Base-by-base conservation (phyloP, 1,140 invertebrate genomes). In the Parapsyche elsis region DNA sequence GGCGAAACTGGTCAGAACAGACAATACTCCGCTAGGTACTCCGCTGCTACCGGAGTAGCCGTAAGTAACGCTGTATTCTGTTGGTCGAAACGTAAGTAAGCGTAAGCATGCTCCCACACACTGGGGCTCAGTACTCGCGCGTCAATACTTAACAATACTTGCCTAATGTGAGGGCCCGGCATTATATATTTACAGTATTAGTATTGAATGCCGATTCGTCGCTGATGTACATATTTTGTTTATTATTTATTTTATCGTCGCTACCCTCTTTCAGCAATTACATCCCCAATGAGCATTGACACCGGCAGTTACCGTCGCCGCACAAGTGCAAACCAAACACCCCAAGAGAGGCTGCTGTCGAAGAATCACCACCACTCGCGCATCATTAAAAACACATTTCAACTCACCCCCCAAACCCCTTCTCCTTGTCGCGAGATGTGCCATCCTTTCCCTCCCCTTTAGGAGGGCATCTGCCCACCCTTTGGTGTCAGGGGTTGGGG, bases 321-420 rank as follows among this genome's bases (percentile, higher is more conserved):
- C 57, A 38, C 16, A 67, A 74, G 53, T 61, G 26, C 24, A 78
- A 14, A 16, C 44, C 46, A 64, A 74, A 23, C 19, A 46, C n/a
- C 38, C 26, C 30, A 59, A 46, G 46, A 74, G 64, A 23, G 61
- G 44, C 30, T 53, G 16, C 0, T 61, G 53, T n/a, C 16, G 77
- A 76, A 78, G 71, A 81, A 80, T 79, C 79, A 80, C 79, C 79
- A 61, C 78, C 24, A 38, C 76, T 78, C 49, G 74, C 57, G 81
- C 81, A 81, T 83, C 81, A 83, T 83, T 83, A 83, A 83, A 83
- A 83, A 83, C 81, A 83, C 81, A 83, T 83, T 83, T 83, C 78
- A 73, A 38, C 81, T 53, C 49, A 53, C 49, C 49, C 49, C 16
- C 49, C 16, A n/a, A 16, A 16, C 14, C 19, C 53, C 12, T 5